Conservation (phyloP, 2,888 invertebrate genomes). For the Monopis laevigella region DNA sequence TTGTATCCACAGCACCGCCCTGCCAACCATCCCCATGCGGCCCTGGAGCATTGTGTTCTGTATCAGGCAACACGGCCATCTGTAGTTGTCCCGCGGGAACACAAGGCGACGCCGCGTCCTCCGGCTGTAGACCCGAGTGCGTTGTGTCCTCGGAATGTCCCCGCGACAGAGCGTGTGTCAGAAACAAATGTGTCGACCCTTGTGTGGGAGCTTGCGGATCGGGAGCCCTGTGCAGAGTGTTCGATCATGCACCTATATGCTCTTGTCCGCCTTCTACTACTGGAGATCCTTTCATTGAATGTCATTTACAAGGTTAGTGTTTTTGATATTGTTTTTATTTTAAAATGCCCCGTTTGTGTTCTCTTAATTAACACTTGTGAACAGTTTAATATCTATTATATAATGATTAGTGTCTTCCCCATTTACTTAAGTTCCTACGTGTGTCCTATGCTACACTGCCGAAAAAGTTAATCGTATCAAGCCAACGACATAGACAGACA, state of each 20-base stretch:
- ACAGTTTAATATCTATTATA: no score
- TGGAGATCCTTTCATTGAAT: slow-evolving; percentile 85
- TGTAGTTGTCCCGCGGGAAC: slow-evolving; percentile 82
- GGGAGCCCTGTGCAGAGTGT: slow-evolving; percentile 75
- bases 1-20: slow-evolving; percentile 60
- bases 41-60: slow-evolving; percentile 75
- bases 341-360: no score
- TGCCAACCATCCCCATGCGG: slow-evolving; percentile 82
- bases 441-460: no score
- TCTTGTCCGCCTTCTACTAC: slow-evolving; percentile 76
- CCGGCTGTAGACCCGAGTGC: slow-evolving; percentile 85
- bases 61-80: slow-evolving; percentile 66
- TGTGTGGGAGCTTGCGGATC: slow-evolving; percentile 85
- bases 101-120: slow-evolving; percentile 77
- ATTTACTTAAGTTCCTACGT: no score
- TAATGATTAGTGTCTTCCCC: no score
- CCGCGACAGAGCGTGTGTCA: slow-evolving; percentile 78
- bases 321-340: no score
- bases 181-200: slow-evolving; percentile 82
- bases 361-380: no score
- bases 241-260: slow-evolving; percentile 73
- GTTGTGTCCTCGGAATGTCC: slow-evolving; percentile 84
- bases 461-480: no score
- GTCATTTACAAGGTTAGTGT: slow-evolving; percentile 46
- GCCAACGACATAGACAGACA: no score